Conservation (phyloP, 2,888 invertebrate species). For the Melieria picta region DNA sequence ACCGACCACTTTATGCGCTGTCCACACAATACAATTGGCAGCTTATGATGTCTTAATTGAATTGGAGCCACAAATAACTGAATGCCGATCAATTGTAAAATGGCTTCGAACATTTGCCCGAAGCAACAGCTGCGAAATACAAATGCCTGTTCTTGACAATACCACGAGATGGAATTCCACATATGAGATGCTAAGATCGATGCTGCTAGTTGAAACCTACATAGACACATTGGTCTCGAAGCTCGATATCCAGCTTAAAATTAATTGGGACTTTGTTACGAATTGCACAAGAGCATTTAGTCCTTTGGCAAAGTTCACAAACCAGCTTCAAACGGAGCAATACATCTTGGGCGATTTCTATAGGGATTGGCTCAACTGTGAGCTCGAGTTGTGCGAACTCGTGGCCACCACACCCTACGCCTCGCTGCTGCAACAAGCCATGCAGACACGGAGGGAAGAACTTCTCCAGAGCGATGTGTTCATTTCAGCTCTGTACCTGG, state of each 20-base stretch:
- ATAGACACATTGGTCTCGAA: constrained; percentile 9
- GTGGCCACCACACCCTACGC: constrained; percentile 8
- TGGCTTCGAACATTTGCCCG: background rate
- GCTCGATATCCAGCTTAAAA: background rate
- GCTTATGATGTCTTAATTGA: constrained; percentile 27
- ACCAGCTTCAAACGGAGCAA: constrained; percentile 14
- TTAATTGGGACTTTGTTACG: constrained; percentile 16
- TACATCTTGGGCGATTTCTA: constrained; percentile 26
- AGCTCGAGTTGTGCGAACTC: constrained; percentile 21
- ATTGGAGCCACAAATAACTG: constrained; percentile 19
- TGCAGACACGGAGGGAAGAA: constrained; percentile 11
- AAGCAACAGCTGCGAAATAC: background rate
- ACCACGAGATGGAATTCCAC: constrained; percentile 30
- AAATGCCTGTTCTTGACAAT: constrained; percentile 28
- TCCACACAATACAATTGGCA: constrained; percentile 30
- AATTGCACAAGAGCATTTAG: background rate
- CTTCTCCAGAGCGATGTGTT: constrained; percentile 8
- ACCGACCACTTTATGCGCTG: constrained; percentile 23
- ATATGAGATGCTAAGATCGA: constrained; percentile 32
- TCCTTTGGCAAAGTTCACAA: constrained; percentile 4
- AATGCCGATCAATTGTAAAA: constrained; percentile 25
- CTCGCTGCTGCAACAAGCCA: background rate
- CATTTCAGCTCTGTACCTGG: constrained; percentile 16
- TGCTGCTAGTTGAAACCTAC: constrained; percentile 10
- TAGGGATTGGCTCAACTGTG: constrained; percentile 25